phyloP scores from a whole-genome alignment of 2,888 invertebrate species.

The Gastracanthus pulcherrimus region DNA sequence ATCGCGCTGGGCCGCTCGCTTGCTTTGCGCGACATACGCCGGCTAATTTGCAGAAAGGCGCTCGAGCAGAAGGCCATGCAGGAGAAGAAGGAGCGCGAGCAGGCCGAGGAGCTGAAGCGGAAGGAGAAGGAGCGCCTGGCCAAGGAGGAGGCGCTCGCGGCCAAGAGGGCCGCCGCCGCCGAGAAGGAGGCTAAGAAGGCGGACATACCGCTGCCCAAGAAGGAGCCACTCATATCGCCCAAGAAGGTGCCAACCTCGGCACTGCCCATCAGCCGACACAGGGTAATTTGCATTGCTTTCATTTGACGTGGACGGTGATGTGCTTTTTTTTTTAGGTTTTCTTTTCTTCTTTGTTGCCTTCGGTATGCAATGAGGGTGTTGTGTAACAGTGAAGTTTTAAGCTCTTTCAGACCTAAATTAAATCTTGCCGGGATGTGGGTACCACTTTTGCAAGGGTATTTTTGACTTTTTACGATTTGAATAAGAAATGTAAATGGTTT shows the following conservation, averaged over 20 bases:
- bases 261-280: constrained; percentile 71
- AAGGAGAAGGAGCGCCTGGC: constrained; percentile 68
- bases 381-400: too few species aligned
- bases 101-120: constrained; percentile 61
- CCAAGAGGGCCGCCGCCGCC: constrained; percentile 50
- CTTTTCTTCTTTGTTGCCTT: too few species aligned
- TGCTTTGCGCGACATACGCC: too few species aligned
- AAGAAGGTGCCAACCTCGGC: constrained; percentile 70
- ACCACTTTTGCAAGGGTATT: too few species aligned
- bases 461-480: too few species aligned
- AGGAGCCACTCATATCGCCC: constrained; percentile 67
- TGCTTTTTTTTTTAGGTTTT: too few species aligned
- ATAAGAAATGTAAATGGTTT: too few species aligned
- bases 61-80: constrained; percentile 58
- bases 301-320: too few species aligned
- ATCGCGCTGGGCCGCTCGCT: too few species aligned
- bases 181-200: constrained; percentile 65
- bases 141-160: constrained; percentile 68
- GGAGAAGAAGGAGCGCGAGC: constrained; percentile 60
- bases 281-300: constrained; percentile 63
- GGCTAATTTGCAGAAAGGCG: constrained; percentile 47
- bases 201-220: constrained; percentile 58
- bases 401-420: too few species aligned
- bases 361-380: too few species aligned
- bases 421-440: too few species aligned